Percentiles rank a stretch among this genome's conserved stretches.
Evolutionary conservation across 2,888 invertebrate species (phyloP).

Genomic region (Lissocephala sabroskyi): DNA sequence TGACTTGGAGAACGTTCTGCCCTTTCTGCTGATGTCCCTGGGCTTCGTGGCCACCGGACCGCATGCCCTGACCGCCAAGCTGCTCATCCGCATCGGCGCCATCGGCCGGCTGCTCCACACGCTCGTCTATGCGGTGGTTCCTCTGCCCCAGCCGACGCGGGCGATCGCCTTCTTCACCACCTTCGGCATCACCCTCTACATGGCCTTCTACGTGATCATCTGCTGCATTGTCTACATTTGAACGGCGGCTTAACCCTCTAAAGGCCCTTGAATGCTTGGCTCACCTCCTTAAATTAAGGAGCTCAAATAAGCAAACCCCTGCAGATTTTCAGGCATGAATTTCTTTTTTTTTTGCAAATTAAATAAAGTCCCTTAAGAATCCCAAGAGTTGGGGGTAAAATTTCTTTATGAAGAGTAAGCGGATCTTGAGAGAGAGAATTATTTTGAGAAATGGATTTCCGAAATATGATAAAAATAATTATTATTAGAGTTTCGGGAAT

Average conservation of each 20-base stretch:
- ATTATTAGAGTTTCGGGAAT: too few relatives aligned
- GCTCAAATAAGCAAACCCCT: too few relatives aligned
- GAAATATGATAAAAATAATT: too few relatives aligned
- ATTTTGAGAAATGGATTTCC: too few relatives aligned
- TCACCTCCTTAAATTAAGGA: too few relatives aligned
- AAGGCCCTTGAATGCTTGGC: too few relatives aligned
- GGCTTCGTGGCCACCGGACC: slow-evolving; percentile 76
- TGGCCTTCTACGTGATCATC: slow-evolving; percentile 72
- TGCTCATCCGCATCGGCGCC: slow-evolving; percentile 75
- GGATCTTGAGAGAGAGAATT: too few relatives aligned
- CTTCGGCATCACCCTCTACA: slow-evolving; percentile 72
- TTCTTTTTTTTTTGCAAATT: background rate
- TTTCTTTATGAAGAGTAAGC: background rate
- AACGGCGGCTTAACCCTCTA: background rate
- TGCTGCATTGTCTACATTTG: slow-evolving; percentile 42
- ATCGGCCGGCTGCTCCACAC: slow-evolving; percentile 76
- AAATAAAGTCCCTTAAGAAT: too few relatives aligned
- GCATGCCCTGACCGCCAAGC: slow-evolving; percentile 72
- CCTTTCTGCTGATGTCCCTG: slow-evolving; percentile 75
- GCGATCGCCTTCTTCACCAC: slow-evolving; percentile 72
- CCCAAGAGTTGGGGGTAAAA: too few relatives aligned
- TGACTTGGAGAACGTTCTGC: slow-evolving; percentile 79
- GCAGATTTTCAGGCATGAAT: background rate
- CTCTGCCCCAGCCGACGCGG: slow-evolving; percentile 76
- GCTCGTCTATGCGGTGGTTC: slow-evolving; percentile 76